Base-by-base conservation (phyloP, 2,888 invertebrate species). In the Autographa pulchrina region DNA sequence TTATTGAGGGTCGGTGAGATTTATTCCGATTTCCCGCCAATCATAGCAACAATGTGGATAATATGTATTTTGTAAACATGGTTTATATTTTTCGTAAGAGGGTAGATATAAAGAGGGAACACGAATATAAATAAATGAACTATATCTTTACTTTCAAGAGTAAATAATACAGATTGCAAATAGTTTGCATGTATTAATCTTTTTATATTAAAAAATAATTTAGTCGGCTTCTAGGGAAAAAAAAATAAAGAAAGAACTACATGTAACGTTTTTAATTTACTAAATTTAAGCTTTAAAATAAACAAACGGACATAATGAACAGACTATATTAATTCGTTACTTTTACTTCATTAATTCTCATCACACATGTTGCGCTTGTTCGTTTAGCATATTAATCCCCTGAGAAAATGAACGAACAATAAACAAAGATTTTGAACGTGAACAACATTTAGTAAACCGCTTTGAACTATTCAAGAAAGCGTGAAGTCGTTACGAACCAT, bases 1-100 rank as follows among this genome's bases (percentile, higher is more conserved):
- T 76, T 78, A 78, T 74, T 61, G 69, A 74, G 41, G 76, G 65
- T 69, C 78, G 69, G 66, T 69, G 69, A 76, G 76, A 76, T 76
- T 76, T 78, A 78, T 63, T 69, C 74, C 62, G 59, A 78, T 78
- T 78, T 78, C 69, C 69, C 63, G 16, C 62, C 18, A 52, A 56
- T 69, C 62, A 65, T 74, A 78, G 78, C 74, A 74, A 76, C 76
- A 74, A 76, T 66, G 65, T 78, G 65, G 68, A 63, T 65, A 43
- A 31, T 59, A 38, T 65, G 61, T 38, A 62, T 59, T 48, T 77
- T 18, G 38, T 62, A 48, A 20, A 65, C 31, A 54, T 43, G 25
- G 52, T 56, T 62, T 74, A 62, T 52, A 25, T 41, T 54, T 18
- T 52, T 13, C 52, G 18, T 18, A 63, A 54, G 41, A 59, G 2